phyloP scores from a whole-genome alignment of 2,113 vertebrate genomes.

The Chitala chitala region DNA sequence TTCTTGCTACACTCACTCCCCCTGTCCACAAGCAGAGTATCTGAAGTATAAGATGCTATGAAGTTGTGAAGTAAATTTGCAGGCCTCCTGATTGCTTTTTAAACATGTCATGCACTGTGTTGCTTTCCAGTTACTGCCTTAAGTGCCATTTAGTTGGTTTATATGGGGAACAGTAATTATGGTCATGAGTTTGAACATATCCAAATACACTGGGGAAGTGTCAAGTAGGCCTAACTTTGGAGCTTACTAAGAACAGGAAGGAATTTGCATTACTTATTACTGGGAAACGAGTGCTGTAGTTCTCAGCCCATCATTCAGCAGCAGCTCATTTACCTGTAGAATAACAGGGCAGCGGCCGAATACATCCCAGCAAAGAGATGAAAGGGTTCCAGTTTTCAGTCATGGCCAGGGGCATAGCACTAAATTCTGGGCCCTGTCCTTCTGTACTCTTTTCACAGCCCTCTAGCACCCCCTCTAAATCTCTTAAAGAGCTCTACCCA shows the following conservation, averaged over 20 bases:
- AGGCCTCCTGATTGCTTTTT: not conserved
- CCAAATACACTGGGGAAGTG: not conserved
- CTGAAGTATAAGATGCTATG: not conserved
- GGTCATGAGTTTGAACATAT: no score
- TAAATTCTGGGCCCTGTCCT: no score
- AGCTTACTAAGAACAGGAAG: not conserved
- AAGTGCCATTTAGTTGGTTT: not conserved
- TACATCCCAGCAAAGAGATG: no score
- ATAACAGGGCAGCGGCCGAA: not conserved
- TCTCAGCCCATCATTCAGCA: not conserved
- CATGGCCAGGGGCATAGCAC: no score
- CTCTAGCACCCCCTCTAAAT: no score
- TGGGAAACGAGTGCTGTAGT: not conserved
- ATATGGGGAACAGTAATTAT: no score
- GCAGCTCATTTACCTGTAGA: not conserved
- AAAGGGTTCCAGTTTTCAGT: no score
- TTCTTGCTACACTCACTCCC: not conserved
- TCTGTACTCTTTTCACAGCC: no score
- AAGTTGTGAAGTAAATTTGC: no score
- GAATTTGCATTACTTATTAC: not conserved
- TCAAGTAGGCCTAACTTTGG: not conserved
- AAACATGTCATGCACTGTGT: not conserved
- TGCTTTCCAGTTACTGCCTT: not conserved
- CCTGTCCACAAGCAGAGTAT: not conserved
- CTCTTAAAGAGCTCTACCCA: no score